Evolutionary conservation across 2,797 vertebrate species (phyloP), one percentile per base, ranked within the genome.

Genomic region (Tangara arthus): DNA sequence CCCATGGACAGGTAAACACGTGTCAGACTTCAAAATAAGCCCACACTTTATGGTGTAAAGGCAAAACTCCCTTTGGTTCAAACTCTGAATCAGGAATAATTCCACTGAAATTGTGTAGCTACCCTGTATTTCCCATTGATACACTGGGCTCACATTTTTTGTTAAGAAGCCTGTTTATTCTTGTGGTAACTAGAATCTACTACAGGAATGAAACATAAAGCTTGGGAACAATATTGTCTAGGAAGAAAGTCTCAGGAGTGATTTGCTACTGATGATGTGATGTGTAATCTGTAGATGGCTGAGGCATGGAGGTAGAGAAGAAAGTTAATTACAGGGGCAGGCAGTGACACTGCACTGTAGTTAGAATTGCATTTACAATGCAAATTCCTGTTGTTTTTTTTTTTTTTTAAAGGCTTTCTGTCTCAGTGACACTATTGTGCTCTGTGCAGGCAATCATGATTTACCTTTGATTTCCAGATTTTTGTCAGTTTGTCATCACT

Each of bases 251-350:
- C 82, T 96, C 66, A 57, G 63, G 72, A 95, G 81, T 86, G 84
- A 90, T 96, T 96, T 96, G 88, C 86, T 97, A 24, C 68, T 94
- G 90, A 75, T 88, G 88, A n/a, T 94, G 71, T 81, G 90, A 87
- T 88, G 65, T 69, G 3, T 95, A 88, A 96, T 96, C 86, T 97
- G 91, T 72, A 86, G 91, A 79, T 96, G 92, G 95, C 91, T 88
- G 93, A 97, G 93, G 90, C 82, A 83, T 91, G 92, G 89, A 96
- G 96, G 93, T 94, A 94, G 91, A 94, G 91, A 91, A 78, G 47
- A 93, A 95, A 96, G 95, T 95, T 96, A 96, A 97, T 97, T 96
- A 89, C 30, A 90, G 95, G 94, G 95, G 70, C 61, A 87, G 6
- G 60, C n/a, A 92, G 47, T 80, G 75, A 53, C 42, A 56, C 46